phyloP scores from a whole-genome alignment of 2,888 invertebrate species.

The Artemia sinica region DNA sequence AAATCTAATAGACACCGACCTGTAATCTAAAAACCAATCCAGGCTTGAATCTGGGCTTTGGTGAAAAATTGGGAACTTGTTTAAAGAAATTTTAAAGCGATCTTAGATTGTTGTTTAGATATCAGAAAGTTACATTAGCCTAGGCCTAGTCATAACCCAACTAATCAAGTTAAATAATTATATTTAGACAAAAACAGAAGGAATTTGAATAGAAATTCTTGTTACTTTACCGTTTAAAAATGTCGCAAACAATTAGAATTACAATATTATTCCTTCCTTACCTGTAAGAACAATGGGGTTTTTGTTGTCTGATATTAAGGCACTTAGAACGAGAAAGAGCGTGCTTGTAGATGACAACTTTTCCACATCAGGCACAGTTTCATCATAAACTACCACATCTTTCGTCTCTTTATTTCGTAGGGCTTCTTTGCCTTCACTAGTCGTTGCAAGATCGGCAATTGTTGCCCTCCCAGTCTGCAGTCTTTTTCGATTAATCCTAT shows the following conservation, averaged over 20 bases:
- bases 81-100: no score
- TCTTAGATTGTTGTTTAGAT: no score
- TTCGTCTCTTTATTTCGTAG: conserved; percentile 39
- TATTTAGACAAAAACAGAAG: no score
- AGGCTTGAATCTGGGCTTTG: no score
- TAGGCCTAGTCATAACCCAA: no score
- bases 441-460: conserved; percentile 46
- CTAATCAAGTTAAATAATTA: no score
- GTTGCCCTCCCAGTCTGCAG: conserved; percentile 47
- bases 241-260: not conserved
- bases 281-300: conserved; percentile 48
- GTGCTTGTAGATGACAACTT: conserved; percentile 42
- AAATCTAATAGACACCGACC: no score
- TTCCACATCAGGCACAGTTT: conserved; percentile 44
- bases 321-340: conserved; percentile 44
- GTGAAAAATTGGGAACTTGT: no score
- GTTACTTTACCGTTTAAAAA: conserved; percentile 7
- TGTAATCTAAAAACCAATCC: no score
- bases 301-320: conserved; percentile 47
- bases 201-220: not conserved
- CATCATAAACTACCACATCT: conserved; percentile 52
- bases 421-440: conserved; percentile 44
- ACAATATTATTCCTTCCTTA: conserved; percentile 34
- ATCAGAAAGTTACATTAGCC: no score
- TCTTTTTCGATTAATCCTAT: conserved; percentile 47